Evolutionary conservation across 2,888 invertebrate species (phyloP).

Genomic region (Drosophila rellima): DNA sequence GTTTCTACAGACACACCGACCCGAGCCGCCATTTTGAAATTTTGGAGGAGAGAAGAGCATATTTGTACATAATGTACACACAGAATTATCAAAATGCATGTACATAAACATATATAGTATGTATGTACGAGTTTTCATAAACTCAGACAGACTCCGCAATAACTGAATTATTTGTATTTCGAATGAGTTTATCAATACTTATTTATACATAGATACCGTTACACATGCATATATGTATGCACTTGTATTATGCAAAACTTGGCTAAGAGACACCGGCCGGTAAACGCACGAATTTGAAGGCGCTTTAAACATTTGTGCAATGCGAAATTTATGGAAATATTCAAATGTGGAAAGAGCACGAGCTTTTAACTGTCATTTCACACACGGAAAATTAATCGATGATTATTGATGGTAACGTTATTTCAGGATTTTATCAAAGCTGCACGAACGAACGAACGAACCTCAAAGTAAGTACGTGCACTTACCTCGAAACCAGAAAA

Average conservation of each 20-base stretch:
- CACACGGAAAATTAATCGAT: slow-evolving; percentile 63
- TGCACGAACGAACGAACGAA: slow-evolving; percentile 47
- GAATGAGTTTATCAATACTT: background rate
- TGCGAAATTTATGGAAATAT: slow-evolving; percentile 36
- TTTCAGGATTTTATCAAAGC: slow-evolving; percentile 75
- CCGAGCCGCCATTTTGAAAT: slow-evolving; percentile 60
- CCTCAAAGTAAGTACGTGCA: slow-evolving; percentile 72
- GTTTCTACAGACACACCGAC: slow-evolving; percentile 17
- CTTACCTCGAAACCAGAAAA: slow-evolving; percentile 86
- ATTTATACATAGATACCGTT: slow-evolving; percentile 32
- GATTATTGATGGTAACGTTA: slow-evolving; percentile 61
- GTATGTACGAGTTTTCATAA: background rate
- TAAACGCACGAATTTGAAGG: slow-evolving; percentile 30
- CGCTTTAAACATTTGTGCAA: background rate
- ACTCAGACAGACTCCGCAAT: background rate
- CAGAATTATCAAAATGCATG: background rate
- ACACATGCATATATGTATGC: slow-evolving; percentile 15
- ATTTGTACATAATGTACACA: slow-evolving; percentile 11
- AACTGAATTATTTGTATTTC: slow-evolving; percentile 4
- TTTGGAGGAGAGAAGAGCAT: slow-evolving; percentile 30
- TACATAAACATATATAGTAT: background rate
- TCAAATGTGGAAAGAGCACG: background rate
- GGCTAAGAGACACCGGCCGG: slow-evolving; percentile 64
- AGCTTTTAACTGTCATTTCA: slow-evolving; percentile 29
- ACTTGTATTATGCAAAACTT: slow-evolving; percentile 65